A percentile compares a stretch with the other conserved stretches of the same genome.
phyloP scores from a whole-genome alignment of 1,140 invertebrate genomes.

The Drosophila sulfurigaster region DNA sequence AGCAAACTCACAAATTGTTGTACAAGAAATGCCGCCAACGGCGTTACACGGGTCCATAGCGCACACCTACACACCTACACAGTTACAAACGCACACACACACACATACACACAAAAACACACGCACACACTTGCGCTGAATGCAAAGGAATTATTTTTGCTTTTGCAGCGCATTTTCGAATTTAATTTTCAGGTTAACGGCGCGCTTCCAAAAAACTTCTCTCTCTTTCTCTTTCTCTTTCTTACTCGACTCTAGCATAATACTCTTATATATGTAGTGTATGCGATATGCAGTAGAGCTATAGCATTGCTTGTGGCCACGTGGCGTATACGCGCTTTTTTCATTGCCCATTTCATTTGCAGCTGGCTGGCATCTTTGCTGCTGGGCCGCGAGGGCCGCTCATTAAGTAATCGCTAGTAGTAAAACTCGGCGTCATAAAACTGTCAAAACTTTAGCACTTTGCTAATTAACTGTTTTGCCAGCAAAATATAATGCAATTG shows the following conservation, averaged over 20 bases:
- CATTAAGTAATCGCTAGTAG: conserved; percentile 24
- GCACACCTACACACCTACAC: conserved; percentile 15
- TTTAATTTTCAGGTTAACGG: conserved; percentile 77
- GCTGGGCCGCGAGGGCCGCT: conserved; percentile 9
- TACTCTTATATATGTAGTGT: background rate
- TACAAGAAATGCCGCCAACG: conserved; percentile 75
- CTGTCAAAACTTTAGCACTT: conserved; percentile 44
- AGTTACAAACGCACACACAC: conserved; percentile 28
- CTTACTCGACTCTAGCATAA: background rate
- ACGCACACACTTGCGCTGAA: conserved; percentile 10
- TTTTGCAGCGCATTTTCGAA: conserved; percentile 68
- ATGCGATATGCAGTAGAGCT: background rate
- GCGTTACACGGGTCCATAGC: conserved; percentile 52
- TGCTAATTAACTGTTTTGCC: conserved; percentile 35
- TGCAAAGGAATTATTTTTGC: conserved; percentile 63
- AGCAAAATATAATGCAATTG: conserved; percentile 7
- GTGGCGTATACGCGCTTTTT: conserved; percentile 64
- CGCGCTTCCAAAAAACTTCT: conserved; percentile 33
- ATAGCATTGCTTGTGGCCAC: conserved; percentile 27
- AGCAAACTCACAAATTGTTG: conserved; percentile 79
- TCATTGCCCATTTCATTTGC: conserved; percentile 58
- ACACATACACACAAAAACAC: conserved; percentile 16
- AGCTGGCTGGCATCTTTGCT: no score
- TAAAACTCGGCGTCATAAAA: conserved; percentile 27
- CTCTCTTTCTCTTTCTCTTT: no score